A percentile compares a stretch with the other conserved stretches of the same genome.
Conservation (phyloP, 53 echinoderm and acorn worm genomes). For the Luidia sarsii region DNA sequence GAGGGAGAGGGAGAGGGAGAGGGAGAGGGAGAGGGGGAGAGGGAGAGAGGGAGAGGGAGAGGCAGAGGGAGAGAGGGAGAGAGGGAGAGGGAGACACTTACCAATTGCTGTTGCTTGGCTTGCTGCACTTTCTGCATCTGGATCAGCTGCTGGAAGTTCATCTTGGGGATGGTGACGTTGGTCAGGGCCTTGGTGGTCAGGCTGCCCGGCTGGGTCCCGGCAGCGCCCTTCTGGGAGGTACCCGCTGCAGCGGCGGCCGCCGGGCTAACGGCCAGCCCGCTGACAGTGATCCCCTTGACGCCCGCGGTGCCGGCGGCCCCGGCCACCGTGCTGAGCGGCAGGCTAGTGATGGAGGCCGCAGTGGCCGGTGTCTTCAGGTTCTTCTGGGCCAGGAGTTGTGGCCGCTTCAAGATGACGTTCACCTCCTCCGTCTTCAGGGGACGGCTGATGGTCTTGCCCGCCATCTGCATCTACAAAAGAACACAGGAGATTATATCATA, state of each 20-base stretch:
- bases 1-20: neutral
- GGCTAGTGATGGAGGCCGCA: slow-evolving; percentile 58
- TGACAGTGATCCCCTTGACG: slow-evolving; percentile 64
- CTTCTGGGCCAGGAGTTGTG: slow-evolving; percentile 66
- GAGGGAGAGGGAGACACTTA: slow-evolving; percentile 26
- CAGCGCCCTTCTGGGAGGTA: neutral
- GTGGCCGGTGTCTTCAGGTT: slow-evolving; percentile 22
- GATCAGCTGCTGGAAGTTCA: slow-evolving; percentile 85
- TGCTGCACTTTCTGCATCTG: slow-evolving; percentile 73
- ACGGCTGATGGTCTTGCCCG: slow-evolving; percentile 58
- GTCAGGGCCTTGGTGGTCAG: slow-evolving; percentile 77
- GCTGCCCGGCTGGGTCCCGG: slow-evolving; percentile 70
- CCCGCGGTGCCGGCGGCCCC: slow-evolving; percentile 51
- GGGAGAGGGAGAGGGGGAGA: neutral
- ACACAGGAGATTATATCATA: too few relatives aligned
- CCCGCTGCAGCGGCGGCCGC: slow-evolving; percentile 47
- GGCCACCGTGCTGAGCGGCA: slow-evolving; percentile 65
- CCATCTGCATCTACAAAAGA: slow-evolving; percentile 34
- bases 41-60: neutral
- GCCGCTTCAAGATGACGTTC: slow-evolving; percentile 74
- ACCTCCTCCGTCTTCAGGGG: slow-evolving; percentile 66
- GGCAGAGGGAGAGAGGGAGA: too few relatives aligned
- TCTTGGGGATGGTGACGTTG: slow-evolving; percentile 64
- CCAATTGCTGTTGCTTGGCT: slow-evolving; percentile 81
- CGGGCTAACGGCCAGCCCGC: slow-evolving; percentile 73